These are phyloP conservation scores for Heliconius eleuchia DNA, from an alignment of 1,140 invertebrate genomes.

Conservation along the genomic window DNA sequence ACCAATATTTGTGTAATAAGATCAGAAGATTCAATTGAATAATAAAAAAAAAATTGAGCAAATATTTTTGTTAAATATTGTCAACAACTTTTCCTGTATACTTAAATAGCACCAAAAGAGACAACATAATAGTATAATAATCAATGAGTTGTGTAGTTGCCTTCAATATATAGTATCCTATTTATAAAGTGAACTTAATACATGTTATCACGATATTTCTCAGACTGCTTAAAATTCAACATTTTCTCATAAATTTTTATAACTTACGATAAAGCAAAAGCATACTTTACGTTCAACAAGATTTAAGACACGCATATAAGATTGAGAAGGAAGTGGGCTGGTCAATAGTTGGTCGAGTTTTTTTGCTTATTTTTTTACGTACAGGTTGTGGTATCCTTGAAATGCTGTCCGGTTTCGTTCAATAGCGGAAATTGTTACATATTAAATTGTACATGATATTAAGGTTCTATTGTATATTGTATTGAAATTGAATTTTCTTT, in stretches of 20 bases:
- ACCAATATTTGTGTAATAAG: too few species aligned
- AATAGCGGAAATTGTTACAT: constrained; percentile 39
- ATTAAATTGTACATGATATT: constrained; percentile 32
- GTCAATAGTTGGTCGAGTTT: constrained; percentile 32
- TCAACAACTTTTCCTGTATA: too few species aligned
- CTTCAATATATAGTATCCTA: too few species aligned
- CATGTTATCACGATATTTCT: background rate
- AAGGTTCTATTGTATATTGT: constrained; percentile 23
- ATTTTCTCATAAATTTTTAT: background rate
- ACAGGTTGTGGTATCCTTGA: constrained; percentile 24
- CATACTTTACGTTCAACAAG: background rate
- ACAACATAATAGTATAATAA: too few species aligned
- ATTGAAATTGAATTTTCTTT: constrained; percentile 17
- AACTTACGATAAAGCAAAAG: background rate
- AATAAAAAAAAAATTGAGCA: too few species aligned
- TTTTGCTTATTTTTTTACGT: constrained; percentile 22
- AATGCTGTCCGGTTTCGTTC: constrained; percentile 33
- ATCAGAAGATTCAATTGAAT: too few species aligned
- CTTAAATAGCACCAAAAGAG: too few species aligned
- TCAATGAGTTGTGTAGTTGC: too few species aligned
- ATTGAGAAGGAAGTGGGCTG: constrained; percentile 35
- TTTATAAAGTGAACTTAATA: too few species aligned
- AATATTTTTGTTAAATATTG: too few species aligned
- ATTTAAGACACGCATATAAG: background rate
- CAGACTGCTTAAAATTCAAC: background rate